phyloP scores from a whole-genome alignment of 2,888 invertebrate genomes.

The Agonopterix alstromeriana region DNA sequence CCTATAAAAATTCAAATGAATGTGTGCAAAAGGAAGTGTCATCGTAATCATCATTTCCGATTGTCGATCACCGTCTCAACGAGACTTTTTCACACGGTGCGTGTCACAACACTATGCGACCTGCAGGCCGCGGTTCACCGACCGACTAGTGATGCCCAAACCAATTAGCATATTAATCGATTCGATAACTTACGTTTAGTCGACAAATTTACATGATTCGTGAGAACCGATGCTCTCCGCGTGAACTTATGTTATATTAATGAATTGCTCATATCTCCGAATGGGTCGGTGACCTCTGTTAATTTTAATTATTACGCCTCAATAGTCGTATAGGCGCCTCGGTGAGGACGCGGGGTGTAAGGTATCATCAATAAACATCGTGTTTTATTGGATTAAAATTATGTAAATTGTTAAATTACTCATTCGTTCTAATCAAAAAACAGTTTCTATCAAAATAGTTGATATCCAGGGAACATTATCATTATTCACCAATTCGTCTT shows the following conservation, averaged over 20 bases:
- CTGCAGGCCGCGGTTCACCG: slow-evolving; percentile 49
- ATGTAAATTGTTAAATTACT: slow-evolving; percentile 21
- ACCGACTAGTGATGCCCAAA: slow-evolving; percentile 70
- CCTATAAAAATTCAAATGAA: slow-evolving; percentile 5
- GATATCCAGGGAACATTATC: slow-evolving; percentile 12
- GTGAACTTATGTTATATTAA: slow-evolving; percentile 76
- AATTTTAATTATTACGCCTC: slow-evolving; percentile 50
- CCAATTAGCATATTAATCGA: slow-evolving; percentile 75
- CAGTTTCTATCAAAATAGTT: slow-evolving; percentile 20
- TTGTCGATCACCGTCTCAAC: slow-evolving; percentile 17
- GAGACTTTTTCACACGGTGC: slow-evolving; percentile 89
- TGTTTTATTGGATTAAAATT: slow-evolving; percentile 23
- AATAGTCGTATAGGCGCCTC: slow-evolving; percentile 27
- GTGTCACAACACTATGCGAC: slow-evolving; percentile 79
- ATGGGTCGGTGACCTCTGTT: slow-evolving; percentile 56
- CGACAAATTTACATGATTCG: slow-evolving; percentile 76
- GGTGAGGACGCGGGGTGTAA: slow-evolving; percentile 5
- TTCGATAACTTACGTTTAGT: slow-evolving; percentile 74
- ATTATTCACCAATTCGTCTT: slow-evolving; percentile 4
- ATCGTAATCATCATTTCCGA: slow-evolving; percentile 30
- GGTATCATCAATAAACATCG: slow-evolving; percentile 20
- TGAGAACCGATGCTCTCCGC: slow-evolving; percentile 69
- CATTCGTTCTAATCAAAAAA: slow-evolving; percentile 26
- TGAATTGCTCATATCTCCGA: slow-evolving; percentile 63
- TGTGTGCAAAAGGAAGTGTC: slow-evolving; percentile 11